Conservation (phyloP, 2,113 vertebrate genomes). For the Setophaga kirtlandii region DNA sequence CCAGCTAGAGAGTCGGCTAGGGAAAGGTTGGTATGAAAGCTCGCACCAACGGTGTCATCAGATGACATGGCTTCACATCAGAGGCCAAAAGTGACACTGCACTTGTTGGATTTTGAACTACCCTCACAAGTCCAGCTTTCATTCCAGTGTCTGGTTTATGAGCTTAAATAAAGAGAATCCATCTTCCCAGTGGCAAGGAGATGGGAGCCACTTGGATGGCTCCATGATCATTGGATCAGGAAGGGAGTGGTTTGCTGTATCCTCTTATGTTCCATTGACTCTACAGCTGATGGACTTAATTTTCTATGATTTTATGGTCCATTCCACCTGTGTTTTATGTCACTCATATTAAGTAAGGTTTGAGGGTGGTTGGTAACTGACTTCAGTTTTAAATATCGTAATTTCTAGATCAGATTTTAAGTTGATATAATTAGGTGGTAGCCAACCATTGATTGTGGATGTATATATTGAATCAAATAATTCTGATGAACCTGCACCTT, state of each 20-base stretch:
- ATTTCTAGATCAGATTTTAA: background rate
- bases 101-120: background rate
- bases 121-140: background rate
- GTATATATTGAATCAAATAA: background rate
- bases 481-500: background rate
- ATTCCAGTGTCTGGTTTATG: background rate
- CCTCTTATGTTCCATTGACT: background rate
- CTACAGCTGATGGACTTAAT: background rate
- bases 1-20: background rate
- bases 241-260: background rate
- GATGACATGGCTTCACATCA: background rate
- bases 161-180: background rate
- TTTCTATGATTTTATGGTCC: background rate
- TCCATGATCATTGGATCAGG: background rate
- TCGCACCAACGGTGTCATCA: fast-evolving
- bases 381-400: background rate
- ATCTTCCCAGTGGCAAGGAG: background rate
- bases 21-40: background rate
- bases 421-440: background rate
- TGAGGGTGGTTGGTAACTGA: background rate
- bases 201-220: background rate
- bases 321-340: background rate
- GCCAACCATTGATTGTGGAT: background rate
- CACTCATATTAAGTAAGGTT: background rate
- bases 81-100: background rate